Evolutionary conservation across 2,113 vertebrate species (phyloP).

Genomic region (Aldabrachelys gigantea): DNA sequence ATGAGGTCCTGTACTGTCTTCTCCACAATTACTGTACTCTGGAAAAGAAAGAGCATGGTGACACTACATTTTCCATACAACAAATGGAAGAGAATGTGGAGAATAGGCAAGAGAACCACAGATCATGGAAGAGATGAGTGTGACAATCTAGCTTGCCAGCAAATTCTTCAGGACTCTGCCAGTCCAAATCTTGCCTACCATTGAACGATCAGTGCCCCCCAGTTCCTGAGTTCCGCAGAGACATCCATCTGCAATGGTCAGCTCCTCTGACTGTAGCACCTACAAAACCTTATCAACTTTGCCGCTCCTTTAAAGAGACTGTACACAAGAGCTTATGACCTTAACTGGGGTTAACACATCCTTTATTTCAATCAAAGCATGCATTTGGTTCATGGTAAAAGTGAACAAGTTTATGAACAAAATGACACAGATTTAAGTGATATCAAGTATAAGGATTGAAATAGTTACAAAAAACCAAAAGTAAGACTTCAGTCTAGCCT

Average conservation of each 20-base stretch:
- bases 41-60: conserved; percentile 8
- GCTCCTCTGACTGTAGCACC: not conserved
- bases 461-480: not conserved
- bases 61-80: not conserved
- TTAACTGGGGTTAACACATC: too few species aligned
- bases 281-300: not conserved
- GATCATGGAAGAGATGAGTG: not conserved
- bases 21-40: conserved; percentile 98
- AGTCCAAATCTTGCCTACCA: not conserved
- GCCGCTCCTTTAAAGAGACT: not conserved
- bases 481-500: not conserved
- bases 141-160: not conserved
- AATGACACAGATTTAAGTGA: not conserved
- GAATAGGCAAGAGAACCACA: too few species aligned
- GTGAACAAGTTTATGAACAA: not conserved
- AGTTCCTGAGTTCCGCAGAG: not conserved
- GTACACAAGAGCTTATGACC: not conserved
- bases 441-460: not conserved
- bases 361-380: not conserved
- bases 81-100: not conserved
- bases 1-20: conserved; percentile 97
- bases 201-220: not conserved
- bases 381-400: not conserved
- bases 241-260: not conserved
- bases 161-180: not conserved